Base-by-base conservation (phyloP, 2,888 invertebrate genomes). In the Agonopterix alstromeriana region DNA sequence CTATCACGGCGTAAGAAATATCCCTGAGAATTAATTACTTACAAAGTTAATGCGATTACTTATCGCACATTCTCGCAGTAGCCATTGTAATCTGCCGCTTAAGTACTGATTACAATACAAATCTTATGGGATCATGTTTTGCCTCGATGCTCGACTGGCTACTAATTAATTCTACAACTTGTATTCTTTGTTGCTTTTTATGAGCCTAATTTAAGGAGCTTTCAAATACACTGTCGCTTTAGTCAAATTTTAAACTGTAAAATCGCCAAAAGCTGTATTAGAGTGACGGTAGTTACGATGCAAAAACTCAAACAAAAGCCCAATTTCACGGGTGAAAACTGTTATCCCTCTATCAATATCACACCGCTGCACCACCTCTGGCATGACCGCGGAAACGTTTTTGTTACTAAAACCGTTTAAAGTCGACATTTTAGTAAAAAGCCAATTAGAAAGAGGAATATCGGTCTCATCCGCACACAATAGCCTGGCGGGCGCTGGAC, bases 1-100 rank as follows among this genome's bases (percentile, higher is more conserved):
- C 82, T 67, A 77, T 81, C 79, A 77, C 58, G 60, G 61, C 61
- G 66, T 72, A 78, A 78, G 75, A 78, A 79, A 81, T 78, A 77
- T 81, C 75, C 65, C 47, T 14, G 73, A 68, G 76, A 79, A 79
- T 79, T 81, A 82, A 81, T 82, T 82, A 82, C 74, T 73, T 71
- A 73, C 67, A 76, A 70, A 73, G 70, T 69, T 81, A 79, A 81
- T 81, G 70, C 76, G 81, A 80, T 80, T 79, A 82, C 73, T 71
- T 77, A 79, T 78, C 78, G 63, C 60, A 61, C 69, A 63, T 70
- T 68, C 75, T 66, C 57, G 67, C 73, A 63, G 78, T 76, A 77
- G 71, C 71, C 65, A 72, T 77, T 77, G 56, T 61, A 54, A 54
- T 52, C 44, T 47, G 51, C 45, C 47, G 45, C 47, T 49, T 47